These are phyloP conservation scores for Festucalex cinctus DNA, from an alignment of 2,113 vertebrate genomes.

Conservation along the genomic window DNA sequence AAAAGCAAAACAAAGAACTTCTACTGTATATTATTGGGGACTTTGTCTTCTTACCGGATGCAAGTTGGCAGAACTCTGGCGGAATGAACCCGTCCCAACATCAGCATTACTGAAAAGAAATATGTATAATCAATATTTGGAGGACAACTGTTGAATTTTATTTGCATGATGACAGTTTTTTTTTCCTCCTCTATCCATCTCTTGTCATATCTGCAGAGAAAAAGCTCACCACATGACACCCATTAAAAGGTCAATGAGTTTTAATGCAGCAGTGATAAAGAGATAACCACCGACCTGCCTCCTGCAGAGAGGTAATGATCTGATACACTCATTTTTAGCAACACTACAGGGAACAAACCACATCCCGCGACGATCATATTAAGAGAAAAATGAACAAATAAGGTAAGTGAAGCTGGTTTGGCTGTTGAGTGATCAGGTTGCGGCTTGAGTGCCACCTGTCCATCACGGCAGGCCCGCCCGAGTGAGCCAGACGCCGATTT, in stretches of 20 bases:
- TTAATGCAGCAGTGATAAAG: constrained; percentile 39
- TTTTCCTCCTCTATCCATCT: no score
- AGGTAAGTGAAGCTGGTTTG: constrained; percentile 3
- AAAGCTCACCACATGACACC: constrained; percentile 3
- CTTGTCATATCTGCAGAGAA: background rate
- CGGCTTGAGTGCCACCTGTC: constrained; percentile 31
- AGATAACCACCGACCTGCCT: constrained; percentile 2
- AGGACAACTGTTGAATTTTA: no score
- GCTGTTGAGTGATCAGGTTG: constrained; percentile 44
- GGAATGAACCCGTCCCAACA: no score
- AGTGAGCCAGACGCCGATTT: constrained; percentile 41
- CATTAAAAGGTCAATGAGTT: constrained; percentile 18
- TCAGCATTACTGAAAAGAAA: no score
- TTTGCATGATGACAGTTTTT: background rate
- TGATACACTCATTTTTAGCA: constrained; percentile 32
- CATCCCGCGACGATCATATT: background rate
- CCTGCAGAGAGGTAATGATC: background rate
- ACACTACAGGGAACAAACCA: constrained; percentile 8
- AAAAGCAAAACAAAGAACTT: no score
- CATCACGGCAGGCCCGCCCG: constrained; percentile 15
- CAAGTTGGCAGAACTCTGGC: no score
- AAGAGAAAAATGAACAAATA: constrained; percentile 26
- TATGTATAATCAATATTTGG: no score
- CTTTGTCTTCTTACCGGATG: no score
- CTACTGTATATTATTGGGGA: no score